phyloP scores from a whole-genome alignment of 1,140 invertebrate species.

The Bradynema listronoti region DNA sequence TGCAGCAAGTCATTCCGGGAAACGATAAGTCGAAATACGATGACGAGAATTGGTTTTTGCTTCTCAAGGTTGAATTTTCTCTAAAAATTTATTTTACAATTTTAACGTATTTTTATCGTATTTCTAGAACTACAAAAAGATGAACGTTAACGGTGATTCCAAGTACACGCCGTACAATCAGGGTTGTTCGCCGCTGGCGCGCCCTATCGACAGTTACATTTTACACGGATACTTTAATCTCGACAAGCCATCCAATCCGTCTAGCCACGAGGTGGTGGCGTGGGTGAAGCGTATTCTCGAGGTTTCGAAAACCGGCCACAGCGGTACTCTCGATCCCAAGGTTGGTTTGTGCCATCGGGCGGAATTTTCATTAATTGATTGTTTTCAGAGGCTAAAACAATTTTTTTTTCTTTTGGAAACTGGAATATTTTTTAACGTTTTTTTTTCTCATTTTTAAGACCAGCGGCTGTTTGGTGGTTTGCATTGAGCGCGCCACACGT shows the following conservation, averaged over 20 bases:
- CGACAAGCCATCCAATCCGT: constrained; percentile 97
- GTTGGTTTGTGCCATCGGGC: too few relatives aligned
- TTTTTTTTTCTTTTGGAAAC: neutral
- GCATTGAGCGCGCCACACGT: constrained; percentile 88
- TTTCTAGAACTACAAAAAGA: constrained; percentile 80
- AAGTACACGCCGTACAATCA: constrained; percentile 88
- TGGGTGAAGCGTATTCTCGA: constrained; percentile 97
- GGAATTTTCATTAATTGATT: too few relatives aligned
- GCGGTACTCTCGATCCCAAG: constrained; percentile 98
- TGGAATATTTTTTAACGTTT: neutral
- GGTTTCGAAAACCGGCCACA: constrained; percentile 90
- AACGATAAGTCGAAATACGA: constrained; percentile 68
- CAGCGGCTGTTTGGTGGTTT: constrained; percentile 89
- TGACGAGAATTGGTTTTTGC: constrained; percentile 83
- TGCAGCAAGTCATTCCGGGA: too few relatives aligned
- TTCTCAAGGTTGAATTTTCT: constrained; percentile 71
- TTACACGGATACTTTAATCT: constrained; percentile 89
- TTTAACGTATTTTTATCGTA: constrained; percentile 22
- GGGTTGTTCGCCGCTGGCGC: constrained; percentile 83
- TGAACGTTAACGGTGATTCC: too few relatives aligned
- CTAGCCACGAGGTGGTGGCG: constrained; percentile 97
- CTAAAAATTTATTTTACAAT: constrained; percentile 13
- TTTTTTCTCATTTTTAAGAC: constrained; percentile 24
- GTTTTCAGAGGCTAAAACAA: neutral
- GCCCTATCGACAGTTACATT: constrained; percentile 81